A percentile compares a stretch with the other conserved stretches of the same genome.
Conservation (phyloP, 2,888 invertebrate species). For the Dendrolimus houi region DNA sequence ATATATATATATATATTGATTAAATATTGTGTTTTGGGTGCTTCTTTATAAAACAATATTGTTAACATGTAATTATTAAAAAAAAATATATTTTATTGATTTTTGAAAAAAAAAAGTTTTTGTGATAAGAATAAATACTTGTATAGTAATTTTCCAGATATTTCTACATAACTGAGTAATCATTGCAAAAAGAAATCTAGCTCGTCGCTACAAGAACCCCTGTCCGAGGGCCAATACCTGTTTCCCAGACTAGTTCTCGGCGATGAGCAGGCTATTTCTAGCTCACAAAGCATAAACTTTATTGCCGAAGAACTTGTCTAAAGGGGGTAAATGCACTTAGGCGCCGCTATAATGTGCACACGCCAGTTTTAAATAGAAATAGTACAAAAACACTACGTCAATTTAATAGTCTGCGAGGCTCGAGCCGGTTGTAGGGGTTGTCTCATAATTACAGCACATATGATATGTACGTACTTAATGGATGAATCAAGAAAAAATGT, state of each 20-base stretch:
- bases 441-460: too few species aligned
- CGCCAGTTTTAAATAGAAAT: conserved; percentile 1
- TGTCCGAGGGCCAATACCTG: not conserved
- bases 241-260: conserved; percentile 23
- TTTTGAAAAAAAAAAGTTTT: not conserved
- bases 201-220: not conserved
- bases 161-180: not conserved
- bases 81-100: too few species aligned
- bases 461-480: too few species aligned
- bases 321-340: conserved; percentile 4
- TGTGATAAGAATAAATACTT: too few species aligned
- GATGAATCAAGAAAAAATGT: too few species aligned
- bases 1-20: too few species aligned
- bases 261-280: conserved; percentile 36
- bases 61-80: too few species aligned
- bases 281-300: conserved; percentile 19
- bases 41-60: too few species aligned
- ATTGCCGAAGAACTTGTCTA: conserved; percentile 2
- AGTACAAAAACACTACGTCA: not conserved
- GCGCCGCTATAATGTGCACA: conserved; percentile 3
- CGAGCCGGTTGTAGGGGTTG: too few species aligned
- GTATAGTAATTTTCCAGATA: too few species aligned
- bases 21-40: too few species aligned
- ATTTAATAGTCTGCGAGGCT: not conserved
- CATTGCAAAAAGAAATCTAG: not conserved